Base-by-base conservation (phyloP, 2,888 invertebrate genomes). In the Athalia cordata region DNA sequence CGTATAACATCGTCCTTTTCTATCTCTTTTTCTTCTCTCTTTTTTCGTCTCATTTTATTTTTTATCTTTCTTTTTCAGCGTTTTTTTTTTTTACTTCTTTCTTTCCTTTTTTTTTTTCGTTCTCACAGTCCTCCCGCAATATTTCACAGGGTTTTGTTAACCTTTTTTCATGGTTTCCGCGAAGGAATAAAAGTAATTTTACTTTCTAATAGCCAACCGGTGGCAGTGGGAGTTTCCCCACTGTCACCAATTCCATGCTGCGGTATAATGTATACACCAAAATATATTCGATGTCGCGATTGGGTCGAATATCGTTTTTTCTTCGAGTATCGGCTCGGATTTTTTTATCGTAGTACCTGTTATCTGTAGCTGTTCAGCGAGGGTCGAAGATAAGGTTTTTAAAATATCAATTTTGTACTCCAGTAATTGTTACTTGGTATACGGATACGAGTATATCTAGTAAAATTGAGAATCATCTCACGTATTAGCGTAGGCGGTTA, bases 131-230 rank as follows among this genome's bases (percentile, higher is more conserved):
- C 6, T 50, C 43, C 49, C 5, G 61, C 61, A 13, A 55, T 78
- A 59, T 77, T 77, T 67, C 59, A 67, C 77, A 5, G 15, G 74
- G 45, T 77, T 67, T 57, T 68, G 66, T 77, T 77, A 45, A n/a
- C 72, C 52, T 55, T 61, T 68, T 68, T n/a, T n/a, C 11, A 43
- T 5, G 29, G 8, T 11, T 55, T 77, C 57, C 59, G 61, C 50
- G 55, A 4, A 68, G 67, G 50, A 47, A 61, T 62, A 57, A 67
- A 70, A 68, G 68, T 67, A 68, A 67, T 67, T 68, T 61, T 67
- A 65, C 66, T 67, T 68, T 65, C 62, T 68, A 77, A 76, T 55
- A 66, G 50, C 70, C 59, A 55, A 66, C 15, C 66, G 57, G 57
- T 65, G 6, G 7, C 59, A 29, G 15, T 15, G 49, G 61, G 59